Evolutionary conservation across 2,888 invertebrate genomes (phyloP), one percentile per base, ranked within the genome.

Genomic region (Drosophila meridionalis): DNA sequence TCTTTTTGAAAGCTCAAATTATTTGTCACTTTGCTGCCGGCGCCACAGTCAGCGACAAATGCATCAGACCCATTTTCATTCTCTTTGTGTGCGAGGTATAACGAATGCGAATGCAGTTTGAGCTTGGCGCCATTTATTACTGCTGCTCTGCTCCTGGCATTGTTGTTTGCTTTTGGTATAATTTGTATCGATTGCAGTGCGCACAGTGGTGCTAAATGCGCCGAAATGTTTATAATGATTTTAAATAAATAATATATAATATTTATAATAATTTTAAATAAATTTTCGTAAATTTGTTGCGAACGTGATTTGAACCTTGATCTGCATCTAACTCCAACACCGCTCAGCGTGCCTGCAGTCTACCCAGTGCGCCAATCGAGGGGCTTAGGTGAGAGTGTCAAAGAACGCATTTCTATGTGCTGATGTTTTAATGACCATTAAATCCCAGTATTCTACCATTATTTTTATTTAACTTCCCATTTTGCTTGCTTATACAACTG

Each of bases 161-260:
- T 76, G 80, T 78, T 80, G 81, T 80, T 73, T 82, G 74, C 47
- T 80, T 83, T 73, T 73, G 76, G 65, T 63, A 81, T 76, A 75
- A 84, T 83, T 81, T 87, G 70, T 76, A 83, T 82, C 81, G 82
- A 88, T 83, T 89, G 76, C 69, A 67, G 28, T 48, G 66, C 59
- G 73, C 71, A 80, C 81, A 66, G 70, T 80, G 79, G 69, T 6
- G 38, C 30, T 2, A n/a, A 20, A 26, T 45, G 26, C 0, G 3
- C 3, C 3, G 7, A 28, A 47, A 9, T 26, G 26, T 45, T 2
- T 12, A 28, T 28, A 12, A 48, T 14, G 14, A 48, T 20, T 43
- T 9, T 14, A 30, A 45, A 26, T 20, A 45, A 26, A 26, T 26
- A 11, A 26, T 34, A 34, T 1, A 34, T 34, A 34, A 7, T 34